These are phyloP conservation scores for Rhinopithecus roxellana DNA, from an alignment of 2,113 vertebrate species.

Conservation along the genomic window DNA sequence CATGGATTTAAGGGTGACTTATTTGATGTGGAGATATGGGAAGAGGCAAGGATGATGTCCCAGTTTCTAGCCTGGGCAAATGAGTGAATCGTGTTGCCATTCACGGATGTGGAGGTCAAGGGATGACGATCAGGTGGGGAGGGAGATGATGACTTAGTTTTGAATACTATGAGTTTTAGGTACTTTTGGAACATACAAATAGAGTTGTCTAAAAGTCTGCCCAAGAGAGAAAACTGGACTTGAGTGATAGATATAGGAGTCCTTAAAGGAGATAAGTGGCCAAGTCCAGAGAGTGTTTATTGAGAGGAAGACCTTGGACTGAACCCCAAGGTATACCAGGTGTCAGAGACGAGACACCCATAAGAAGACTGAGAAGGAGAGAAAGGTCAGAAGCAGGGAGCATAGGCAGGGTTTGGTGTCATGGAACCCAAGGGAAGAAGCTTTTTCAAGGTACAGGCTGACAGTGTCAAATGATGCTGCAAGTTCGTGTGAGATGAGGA, in stretches of 20 bases:
- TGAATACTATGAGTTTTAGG: not conserved
- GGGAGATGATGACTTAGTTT: not conserved
- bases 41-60: not conserved
- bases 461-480: not conserved
- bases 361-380: not conserved
- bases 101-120: not conserved
- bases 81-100: not conserved
- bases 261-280: not conserved
- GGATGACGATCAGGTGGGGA: not conserved
- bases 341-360: not conserved
- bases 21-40: not conserved
- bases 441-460: not conserved
- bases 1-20: too few species aligned
- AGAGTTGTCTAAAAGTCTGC: not conserved
- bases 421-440: not conserved
- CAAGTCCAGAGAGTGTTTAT: not conserved
- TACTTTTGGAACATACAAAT: not conserved
- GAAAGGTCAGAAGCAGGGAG: not conserved
- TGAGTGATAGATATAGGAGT: not conserved
- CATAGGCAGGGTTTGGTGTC: not conserved
- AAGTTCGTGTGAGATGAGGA: not conserved
- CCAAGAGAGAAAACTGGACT: not conserved
- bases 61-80: not conserved
- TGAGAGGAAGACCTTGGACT: not conserved
- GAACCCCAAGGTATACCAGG: not conserved